Base-by-base conservation (phyloP, 2,888 invertebrate genomes). In the Athripsodes cinereus region DNA sequence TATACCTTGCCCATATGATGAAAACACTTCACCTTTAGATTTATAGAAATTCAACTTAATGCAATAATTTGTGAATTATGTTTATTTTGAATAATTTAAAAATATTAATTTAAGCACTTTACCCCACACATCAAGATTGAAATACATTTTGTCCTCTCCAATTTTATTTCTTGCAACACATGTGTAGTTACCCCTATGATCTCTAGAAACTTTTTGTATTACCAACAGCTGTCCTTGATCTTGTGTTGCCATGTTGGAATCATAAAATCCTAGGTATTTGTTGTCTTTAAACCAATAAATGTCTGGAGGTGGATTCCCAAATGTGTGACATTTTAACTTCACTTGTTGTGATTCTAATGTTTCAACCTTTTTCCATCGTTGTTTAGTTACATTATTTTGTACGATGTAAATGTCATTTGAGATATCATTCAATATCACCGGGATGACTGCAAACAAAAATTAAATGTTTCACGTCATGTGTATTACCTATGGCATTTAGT, bases 251-350 rank as follows among this genome's bases (percentile, higher is more conserved):
- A 76, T 74, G 0, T 66, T 69, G 1, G 73, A 71, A 54, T 78
- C 81, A 62, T 80, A 81, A 51, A 79, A 71, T 73, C 81, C 67
- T 11, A 79, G 60, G 0, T 73, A 74, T 0, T 71, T 55, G 1
- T 69, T 74, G 40, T 80, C 79, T 66, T 80, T 82, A 65, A 79
- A 79, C 86, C 87, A 87, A 61, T 77, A 76, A 20, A 86, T 75
- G 40, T 74, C 70, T 0, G 85, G 85, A 2, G 69, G 53, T 0
- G 86, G 86, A 64, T 80, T 78, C 1, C 85, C 86, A 46, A 74
- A 73, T 0, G 83, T 81, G 55, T 80, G 78, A 66, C 85, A 85
- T 57, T 74, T 73, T 8, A 81, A 65, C 53, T 72, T 75, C 63
- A 77, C 72, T 0, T 76, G 69, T 62, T 78, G 74, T 0, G 76